A percentile compares a stretch with the other conserved stretches of the same genome.
Conservation (phyloP, 2,888 invertebrate species). For the Xestia ashworthii region DNA sequence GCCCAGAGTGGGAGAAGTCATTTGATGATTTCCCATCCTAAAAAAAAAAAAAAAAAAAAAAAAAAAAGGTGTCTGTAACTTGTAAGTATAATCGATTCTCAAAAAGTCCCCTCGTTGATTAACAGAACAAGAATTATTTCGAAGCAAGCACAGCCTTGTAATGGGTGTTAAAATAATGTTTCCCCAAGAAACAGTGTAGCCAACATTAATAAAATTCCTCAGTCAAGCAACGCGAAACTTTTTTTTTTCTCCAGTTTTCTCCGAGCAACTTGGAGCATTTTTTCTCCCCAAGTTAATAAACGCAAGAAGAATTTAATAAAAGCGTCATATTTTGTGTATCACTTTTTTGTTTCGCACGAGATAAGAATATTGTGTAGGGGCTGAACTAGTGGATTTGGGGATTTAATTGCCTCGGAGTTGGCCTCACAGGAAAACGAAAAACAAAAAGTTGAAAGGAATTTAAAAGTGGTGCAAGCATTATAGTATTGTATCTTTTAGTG, state of each 20-base stretch:
- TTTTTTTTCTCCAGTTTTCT: constrained; percentile 77
- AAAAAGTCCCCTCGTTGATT: constrained; percentile 35
- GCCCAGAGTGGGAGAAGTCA: no score
- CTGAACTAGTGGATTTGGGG: constrained; percentile 61
- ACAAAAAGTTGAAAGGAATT: constrained; percentile 28
- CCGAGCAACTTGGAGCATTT: constrained; percentile 80
- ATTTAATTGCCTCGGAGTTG: constrained; percentile 61
- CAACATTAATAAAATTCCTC: constrained; percentile 87
- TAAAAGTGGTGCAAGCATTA: constrained; percentile 6
- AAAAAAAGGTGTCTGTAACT: no score
- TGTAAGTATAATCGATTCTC: constrained; percentile 25
- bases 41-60: no score
- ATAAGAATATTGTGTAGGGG: constrained; percentile 65
- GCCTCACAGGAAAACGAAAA: constrained; percentile 41
- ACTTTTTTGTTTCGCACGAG: constrained; percentile 69
- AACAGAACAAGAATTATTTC: constrained; percentile 58
- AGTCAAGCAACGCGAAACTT: constrained; percentile 84
- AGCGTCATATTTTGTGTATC: constrained; percentile 83
- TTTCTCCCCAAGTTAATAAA: constrained; percentile 82
- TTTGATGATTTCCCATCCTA: no score
- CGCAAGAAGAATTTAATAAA: constrained; percentile 88
- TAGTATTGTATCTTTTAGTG: background rate
- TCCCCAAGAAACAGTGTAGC: constrained; percentile 78
- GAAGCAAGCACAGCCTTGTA: constrained; percentile 67
- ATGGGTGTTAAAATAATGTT: constrained; percentile 79